Evolutionary conservation across 2,113 vertebrate genomes (phyloP).

Genomic region (Cettia cetti): DNA sequence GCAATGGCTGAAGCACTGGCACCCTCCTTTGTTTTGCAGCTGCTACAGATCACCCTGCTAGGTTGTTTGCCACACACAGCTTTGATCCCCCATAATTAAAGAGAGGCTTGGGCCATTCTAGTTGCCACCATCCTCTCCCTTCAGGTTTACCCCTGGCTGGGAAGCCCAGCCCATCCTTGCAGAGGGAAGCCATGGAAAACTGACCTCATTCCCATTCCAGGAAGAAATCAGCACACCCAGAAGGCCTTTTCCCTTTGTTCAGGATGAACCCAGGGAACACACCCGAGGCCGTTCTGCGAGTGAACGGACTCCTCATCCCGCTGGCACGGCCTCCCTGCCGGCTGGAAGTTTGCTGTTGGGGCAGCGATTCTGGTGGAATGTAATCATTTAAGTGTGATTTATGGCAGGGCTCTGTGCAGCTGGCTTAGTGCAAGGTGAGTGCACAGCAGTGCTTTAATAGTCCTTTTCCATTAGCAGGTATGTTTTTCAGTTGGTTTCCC

Average conservation of each 20-base stretch:
- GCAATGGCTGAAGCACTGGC: background rate
- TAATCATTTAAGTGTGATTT: background rate
- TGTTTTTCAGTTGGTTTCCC: conserved; percentile 23
- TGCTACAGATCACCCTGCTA: background rate
- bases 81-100: background rate
- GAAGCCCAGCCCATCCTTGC: background rate
- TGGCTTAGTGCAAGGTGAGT: conserved; percentile 37
- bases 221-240: background rate
- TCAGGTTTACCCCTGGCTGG: background rate
- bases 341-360: background rate
- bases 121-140: background rate
- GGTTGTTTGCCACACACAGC: background rate
- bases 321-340: background rate
- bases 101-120: background rate
- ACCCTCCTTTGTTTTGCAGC: background rate
- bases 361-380: background rate
- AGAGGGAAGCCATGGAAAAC: background rate
- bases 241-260: background rate
- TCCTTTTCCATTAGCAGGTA: conserved; percentile 15
- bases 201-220: rapidly evolving
- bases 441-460: conserved; percentile 39
- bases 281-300: background rate
- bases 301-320: background rate
- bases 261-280: rapidly evolving
- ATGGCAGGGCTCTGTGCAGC: background rate